phyloP scores from a whole-genome alignment of 1,140 invertebrate species.

The Spodoptera litura region DNA sequence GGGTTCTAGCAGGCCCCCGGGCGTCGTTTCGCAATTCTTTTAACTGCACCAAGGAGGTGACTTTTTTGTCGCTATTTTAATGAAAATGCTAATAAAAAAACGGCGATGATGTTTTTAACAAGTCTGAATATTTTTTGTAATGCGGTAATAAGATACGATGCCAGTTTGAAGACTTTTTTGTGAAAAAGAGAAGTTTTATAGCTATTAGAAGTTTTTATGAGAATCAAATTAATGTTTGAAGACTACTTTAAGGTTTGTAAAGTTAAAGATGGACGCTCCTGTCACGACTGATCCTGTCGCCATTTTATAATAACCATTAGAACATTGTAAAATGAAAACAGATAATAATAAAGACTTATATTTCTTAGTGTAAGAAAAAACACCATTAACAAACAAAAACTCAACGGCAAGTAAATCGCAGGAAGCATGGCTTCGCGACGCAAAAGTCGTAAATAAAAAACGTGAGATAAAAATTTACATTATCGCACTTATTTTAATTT shows the following conservation, averaged over 20 bases:
- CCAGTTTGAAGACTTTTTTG: conserved; percentile 8
- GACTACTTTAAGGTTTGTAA: neutral
- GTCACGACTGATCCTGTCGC: too few relatives aligned
- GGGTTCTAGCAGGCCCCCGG: conserved; percentile 71
- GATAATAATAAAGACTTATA: too few relatives aligned
- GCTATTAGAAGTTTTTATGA: neutral
- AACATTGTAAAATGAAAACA: neutral
- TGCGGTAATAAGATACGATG: neutral
- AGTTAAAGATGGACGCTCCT: neutral
- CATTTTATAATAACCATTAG: neutral
- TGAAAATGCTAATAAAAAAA: conserved; percentile 72
- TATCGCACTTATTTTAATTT: conserved; percentile 83
- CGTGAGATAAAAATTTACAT: conserved; percentile 74
- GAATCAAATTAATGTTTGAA: neutral
- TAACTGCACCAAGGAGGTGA: conserved; percentile 76
- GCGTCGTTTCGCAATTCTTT: conserved; percentile 78
- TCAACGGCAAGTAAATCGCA: conserved; percentile 44
- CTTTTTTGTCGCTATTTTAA: conserved; percentile 72
- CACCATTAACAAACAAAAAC: conserved; percentile 47
- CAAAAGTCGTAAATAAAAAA: conserved; percentile 70
- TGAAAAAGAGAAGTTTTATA: conserved; percentile 12
- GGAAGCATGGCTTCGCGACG: conserved; percentile 49
- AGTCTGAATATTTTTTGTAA: conserved; percentile 26
- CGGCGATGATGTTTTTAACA: conserved; percentile 53
- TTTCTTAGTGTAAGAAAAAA: conserved; percentile 17